A percentile compares a stretch with the other conserved stretches of the same genome.
Evolutionary conservation across 1,140 invertebrate species (phyloP).

Genomic region (Pseudomyrmex dendroicus): DNA sequence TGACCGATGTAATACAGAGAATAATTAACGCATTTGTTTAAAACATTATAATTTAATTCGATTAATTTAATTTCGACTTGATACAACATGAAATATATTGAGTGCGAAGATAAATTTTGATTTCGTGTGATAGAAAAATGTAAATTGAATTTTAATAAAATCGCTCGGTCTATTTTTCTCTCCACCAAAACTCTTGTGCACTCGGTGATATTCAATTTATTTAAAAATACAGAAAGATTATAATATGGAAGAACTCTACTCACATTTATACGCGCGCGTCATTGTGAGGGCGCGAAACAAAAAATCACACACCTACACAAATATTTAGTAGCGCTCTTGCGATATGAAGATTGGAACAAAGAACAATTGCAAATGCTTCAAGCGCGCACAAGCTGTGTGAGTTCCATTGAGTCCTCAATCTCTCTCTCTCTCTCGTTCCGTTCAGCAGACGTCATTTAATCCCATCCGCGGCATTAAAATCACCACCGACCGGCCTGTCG

Average conservation of each 20-base stretch:
- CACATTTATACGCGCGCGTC: background rate
- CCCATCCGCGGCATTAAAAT: slow-evolving; percentile 1
- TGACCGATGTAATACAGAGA: no score
- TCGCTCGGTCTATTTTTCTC: no score
- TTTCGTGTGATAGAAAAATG: no score
- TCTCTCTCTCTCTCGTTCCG: background rate
- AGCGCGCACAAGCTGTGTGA: background rate
- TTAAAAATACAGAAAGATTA: background rate
- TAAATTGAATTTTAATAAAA: no score
- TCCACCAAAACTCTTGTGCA: no score
- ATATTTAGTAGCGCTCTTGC: background rate
- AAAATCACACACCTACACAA: background rate
- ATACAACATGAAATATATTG: no score
- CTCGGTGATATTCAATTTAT: background rate
- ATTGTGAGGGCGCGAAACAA: background rate
- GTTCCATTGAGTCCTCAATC: background rate
- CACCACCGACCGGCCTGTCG: slow-evolving; percentile 4
- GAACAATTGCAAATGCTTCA: slow-evolving; percentile 33
- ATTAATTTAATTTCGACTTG: no score
- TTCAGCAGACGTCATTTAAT: slow-evolving; percentile 14
- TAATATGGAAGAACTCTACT: slow-evolving; percentile 8
- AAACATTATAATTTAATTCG: background rate
- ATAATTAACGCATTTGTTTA: no score
- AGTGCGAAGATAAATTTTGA: no score
- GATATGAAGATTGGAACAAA: slow-evolving; percentile 9